phyloP scores from a whole-genome alignment of 2,113 vertebrate genomes.

The Chlorodrepanis virens region DNA sequence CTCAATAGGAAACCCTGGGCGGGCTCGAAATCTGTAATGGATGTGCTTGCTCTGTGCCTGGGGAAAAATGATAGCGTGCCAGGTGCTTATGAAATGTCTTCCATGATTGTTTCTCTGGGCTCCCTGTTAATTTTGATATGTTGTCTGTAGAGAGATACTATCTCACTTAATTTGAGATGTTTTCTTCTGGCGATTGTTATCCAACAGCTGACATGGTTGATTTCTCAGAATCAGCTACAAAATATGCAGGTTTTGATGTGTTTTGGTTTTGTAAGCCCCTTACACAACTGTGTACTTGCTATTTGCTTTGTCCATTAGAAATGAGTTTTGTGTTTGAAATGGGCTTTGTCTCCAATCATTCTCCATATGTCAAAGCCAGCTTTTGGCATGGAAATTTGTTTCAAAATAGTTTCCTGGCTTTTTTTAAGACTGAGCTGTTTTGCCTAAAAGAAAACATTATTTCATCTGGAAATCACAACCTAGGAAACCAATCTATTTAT shows the following conservation, averaged over 20 bases:
- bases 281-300: not conserved
- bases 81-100: slow-evolving; percentile 42
- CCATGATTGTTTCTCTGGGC: slow-evolving; percentile 10
- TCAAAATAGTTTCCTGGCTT: not conserved
- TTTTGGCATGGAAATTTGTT: not conserved
- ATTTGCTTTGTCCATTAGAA: not conserved
- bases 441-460: slow-evolving; percentile 9
- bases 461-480: slow-evolving; percentile 2
- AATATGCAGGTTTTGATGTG: not conserved
- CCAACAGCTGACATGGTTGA: not conserved
- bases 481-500: slow-evolving; percentile 15
- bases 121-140: slow-evolving; percentile 32
- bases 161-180: slow-evolving; percentile 16
- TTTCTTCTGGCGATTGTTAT: slow-evolving; percentile 26
- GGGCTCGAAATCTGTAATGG: not conserved
- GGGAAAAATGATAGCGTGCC: slow-evolving; percentile 4
- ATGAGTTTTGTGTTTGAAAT: not conserved
- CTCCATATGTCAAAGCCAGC: not conserved
- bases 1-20: not conserved
- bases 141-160: slow-evolving; percentile 26
- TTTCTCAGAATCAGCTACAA: slow-evolving; percentile 1
- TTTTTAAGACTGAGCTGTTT: not conserved
- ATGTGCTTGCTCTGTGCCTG: not conserved
- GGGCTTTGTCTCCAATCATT: not conserved
- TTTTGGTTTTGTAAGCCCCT: not conserved